Percentiles rank a stretch among this genome's conserved stretches.
These are phyloP conservation scores for Illadopsis cleaveri DNA, from an alignment of 2,113 vertebrate genomes.

Conservation along the genomic window DNA sequence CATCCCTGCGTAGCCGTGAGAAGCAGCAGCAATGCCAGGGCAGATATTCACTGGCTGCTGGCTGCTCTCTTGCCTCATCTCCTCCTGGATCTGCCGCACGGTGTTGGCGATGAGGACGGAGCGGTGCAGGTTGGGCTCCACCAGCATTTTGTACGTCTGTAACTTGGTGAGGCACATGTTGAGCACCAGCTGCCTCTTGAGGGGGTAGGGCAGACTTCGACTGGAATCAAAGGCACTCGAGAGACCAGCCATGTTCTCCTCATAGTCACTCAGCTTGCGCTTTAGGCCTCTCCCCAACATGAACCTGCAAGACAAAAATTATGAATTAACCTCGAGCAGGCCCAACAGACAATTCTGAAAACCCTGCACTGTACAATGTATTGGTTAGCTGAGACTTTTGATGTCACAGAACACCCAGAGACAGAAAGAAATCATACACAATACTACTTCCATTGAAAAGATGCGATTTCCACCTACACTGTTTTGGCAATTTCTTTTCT, in stretches of 20 bases:
- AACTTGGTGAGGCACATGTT: constrained; percentile 86
- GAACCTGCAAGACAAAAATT: constrained; percentile 67
- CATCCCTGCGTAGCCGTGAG: constrained; percentile 44
- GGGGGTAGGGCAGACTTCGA: constrained; percentile 70
- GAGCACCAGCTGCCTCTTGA: constrained; percentile 86
- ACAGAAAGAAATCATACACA: background rate
- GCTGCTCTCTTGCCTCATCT: constrained; percentile 71
- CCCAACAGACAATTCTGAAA: background rate
- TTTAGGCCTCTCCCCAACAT: constrained; percentile 90
- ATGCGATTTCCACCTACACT: background rate
- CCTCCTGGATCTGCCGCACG: constrained; percentile 84
- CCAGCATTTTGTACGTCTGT: constrained; percentile 79
- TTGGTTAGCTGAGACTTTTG: background rate
- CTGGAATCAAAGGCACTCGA: constrained; percentile 73
- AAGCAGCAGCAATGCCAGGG: constrained; percentile 24
- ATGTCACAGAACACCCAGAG: background rate
- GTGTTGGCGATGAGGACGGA: constrained; percentile 88
- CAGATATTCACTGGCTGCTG: constrained; percentile 56
- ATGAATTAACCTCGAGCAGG: background rate
- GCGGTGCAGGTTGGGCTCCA: constrained; percentile 85
- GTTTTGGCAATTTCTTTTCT: background rate
- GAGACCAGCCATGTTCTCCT: constrained; percentile 76
- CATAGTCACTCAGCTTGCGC: constrained; percentile 83
- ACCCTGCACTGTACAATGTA: background rate
- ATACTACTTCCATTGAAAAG: background rate